Evolutionary conservation across 1,140 invertebrate genomes (phyloP), one percentile per base, ranked within the genome.

Genomic region (Formica selysi): DNA sequence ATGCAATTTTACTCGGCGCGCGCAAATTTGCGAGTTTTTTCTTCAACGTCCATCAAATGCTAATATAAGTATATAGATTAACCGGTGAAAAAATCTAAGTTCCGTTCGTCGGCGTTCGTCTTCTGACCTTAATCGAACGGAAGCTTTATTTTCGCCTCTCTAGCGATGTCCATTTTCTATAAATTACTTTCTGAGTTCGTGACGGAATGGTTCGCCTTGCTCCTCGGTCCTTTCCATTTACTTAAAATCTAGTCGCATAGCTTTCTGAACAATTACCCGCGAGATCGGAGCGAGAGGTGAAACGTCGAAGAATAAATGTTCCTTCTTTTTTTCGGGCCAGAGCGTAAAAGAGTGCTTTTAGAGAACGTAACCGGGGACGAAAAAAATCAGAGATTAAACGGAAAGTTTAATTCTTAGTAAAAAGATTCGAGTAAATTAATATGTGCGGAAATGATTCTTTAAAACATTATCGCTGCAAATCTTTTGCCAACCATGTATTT

Each of bases 201-300:
- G 59, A 84, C 80, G 70, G 71, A 84, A 84, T 76, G 80, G 54
- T 84, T 57, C 70, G 16, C 29, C 57, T 74, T 76, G 48, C 36
- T 38, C 8, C 16, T 64, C 38, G 48, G 48, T 3, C 22, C 11
- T 48, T n/a, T 22, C 51, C 67, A 67, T 86, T 83, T 86, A 81
- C 85, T 70, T 59, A 81, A 86, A 81, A 86, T 61, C 78, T 61
- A 83, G 76, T 62, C 78, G 65, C 76, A 70, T 65, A 61, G 76
- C 67, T 83, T 86, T 86, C 85, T 71, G 85, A 86, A 76, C 85
- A 81, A 86, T 86, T 86, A 81, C 64, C 85, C 83, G 61, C 73
- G 73, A 64, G 16, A 10, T 65, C 36, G 29, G 19, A 51, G 22
- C 61, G 61, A 36, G 38, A 13, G 22, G 59, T 26, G 51, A 22